A percentile compares a stretch with the other conserved stretches of the same genome.
Evolutionary conservation across 2,113 vertebrate species (phyloP).

Genomic region (Dissostichus mawsoni): DNA sequence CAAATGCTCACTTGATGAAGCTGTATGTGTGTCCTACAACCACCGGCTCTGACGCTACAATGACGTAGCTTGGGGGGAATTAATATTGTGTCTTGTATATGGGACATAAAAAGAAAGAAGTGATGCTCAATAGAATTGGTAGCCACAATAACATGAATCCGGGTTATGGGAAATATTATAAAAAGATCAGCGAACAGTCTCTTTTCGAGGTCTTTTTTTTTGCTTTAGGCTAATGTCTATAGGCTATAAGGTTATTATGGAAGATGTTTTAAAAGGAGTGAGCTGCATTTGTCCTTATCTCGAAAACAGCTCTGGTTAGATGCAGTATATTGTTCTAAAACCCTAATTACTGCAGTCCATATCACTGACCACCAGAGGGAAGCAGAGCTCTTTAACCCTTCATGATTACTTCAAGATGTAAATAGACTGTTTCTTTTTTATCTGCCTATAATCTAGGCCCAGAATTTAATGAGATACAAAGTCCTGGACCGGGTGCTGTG

Average conservation of each 20-base stretch:
- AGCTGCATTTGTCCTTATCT: neutral
- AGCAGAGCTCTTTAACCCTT: neutral
- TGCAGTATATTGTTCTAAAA: neutral
- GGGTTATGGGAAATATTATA: neutral
- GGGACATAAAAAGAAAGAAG: neutral
- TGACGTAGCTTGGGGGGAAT: slow-evolving; percentile 45
- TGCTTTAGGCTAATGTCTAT: neutral
- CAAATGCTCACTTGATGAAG: slow-evolving; percentile 7
- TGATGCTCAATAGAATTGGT: too few species aligned
- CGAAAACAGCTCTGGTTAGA: neutral
- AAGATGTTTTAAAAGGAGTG: too few species aligned
- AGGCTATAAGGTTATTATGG: too few species aligned
- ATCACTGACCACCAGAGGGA: slow-evolving; percentile 40
- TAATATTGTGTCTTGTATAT: neutral
- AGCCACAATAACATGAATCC: neutral
- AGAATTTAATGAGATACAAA: neutral
- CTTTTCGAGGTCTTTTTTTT: neutral
- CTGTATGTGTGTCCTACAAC: neutral
- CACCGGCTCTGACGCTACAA: slow-evolving; percentile 40
- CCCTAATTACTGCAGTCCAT: neutral
- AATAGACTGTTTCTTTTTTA: neutral
- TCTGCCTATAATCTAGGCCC: neutral
- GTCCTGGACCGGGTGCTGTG: neutral
- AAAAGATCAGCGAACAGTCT: too few species aligned
- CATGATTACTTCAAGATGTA: neutral